A percentile compares a stretch with the other conserved stretches of the same genome.
Evolutionary conservation across 2,113 vertebrate species (phyloP).

Genomic region (Corapipo altera): DNA sequence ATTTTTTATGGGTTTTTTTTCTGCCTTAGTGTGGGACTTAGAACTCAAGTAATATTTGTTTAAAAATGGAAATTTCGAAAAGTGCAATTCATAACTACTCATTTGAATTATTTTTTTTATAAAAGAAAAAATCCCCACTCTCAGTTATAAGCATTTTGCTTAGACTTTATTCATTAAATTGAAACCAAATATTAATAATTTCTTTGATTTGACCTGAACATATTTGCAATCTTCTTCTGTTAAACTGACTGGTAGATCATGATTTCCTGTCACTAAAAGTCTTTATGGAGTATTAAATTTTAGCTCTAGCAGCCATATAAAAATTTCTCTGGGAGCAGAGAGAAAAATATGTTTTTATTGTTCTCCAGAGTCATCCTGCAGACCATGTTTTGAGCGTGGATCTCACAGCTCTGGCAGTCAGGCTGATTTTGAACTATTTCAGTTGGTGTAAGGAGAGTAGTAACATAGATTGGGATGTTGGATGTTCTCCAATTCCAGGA

Average conservation of each 20-base stretch:
- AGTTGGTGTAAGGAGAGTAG: neutral
- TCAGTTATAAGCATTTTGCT: neutral
- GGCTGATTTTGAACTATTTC: neutral
- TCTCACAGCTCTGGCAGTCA: neutral
- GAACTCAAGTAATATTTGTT: neutral
- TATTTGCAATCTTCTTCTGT: neutral
- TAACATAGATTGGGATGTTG: neutral
- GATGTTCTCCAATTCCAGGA: neutral
- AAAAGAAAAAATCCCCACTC: neutral
- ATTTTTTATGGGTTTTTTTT: neutral
- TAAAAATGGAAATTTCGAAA: neutral
- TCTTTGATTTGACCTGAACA: neutral
- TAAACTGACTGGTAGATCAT: neutral
- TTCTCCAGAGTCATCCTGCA: neutral
- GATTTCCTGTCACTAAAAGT: neutral
- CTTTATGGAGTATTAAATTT: neutral
- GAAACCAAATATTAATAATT: neutral
- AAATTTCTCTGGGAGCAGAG: neutral
- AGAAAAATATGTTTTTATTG: neutral
- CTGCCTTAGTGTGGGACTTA: neutral
- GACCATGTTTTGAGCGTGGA: neutral
- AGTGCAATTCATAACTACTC: neutral
- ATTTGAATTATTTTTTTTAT: neutral
- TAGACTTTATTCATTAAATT: neutral
- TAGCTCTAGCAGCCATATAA: neutral